Conservation (phyloP, 2,113 vertebrate genomes). For the Elephantulus edwardii region DNA sequence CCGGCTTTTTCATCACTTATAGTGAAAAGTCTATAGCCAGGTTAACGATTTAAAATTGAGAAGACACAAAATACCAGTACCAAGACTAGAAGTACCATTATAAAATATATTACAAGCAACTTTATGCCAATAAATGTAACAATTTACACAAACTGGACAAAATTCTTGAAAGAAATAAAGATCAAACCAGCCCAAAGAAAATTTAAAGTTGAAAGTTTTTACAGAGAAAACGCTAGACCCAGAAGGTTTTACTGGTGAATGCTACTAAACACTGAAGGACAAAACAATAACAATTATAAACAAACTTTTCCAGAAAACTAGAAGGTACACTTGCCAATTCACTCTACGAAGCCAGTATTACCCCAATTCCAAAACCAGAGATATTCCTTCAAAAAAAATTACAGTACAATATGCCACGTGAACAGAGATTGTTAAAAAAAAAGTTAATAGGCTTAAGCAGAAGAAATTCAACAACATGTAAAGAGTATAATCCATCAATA, state of each 20-base stretch:
- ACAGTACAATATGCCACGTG: not conserved
- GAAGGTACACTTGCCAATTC: not conserved
- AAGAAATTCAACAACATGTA: not conserved
- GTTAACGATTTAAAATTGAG: not conserved
- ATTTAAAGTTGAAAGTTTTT: not conserved
- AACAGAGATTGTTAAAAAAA: no score
- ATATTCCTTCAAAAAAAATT: not conserved
- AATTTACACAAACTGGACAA: not conserved
- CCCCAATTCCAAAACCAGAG: not conserved
- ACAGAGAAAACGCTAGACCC: not conserved
- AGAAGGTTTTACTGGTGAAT: not conserved
- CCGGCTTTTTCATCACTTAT: not conserved
- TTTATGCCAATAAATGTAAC: not conserved
- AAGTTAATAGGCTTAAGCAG: not conserved
- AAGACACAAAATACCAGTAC: not conserved
- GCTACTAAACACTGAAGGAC: not conserved
- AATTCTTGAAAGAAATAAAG: not conserved
- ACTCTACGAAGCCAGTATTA: not conserved
- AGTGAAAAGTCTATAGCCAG: not conserved
- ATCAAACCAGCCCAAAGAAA: not conserved
- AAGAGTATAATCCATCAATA: not conserved
- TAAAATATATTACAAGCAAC: not conserved
- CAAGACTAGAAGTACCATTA: not conserved
- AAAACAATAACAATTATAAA: not conserved
- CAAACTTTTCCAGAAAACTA: not conserved